Evolutionary conservation across 2,888 invertebrate genomes (phyloP).

Genomic region (Phortica magna): DNA sequence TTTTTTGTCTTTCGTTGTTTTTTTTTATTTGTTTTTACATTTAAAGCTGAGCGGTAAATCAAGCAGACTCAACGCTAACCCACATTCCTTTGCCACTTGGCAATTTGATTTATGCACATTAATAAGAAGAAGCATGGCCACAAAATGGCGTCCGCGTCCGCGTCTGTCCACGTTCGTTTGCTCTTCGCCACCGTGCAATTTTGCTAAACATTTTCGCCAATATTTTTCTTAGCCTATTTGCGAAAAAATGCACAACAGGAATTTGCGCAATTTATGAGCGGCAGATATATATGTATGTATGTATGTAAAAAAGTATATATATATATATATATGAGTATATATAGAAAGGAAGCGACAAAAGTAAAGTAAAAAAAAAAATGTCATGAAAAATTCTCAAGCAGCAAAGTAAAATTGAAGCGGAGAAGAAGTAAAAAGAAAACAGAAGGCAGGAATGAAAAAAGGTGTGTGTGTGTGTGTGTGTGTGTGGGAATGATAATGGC

Average conservation of each 20-base stretch:
- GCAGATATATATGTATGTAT: slow-evolving; percentile 3
- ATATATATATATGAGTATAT: neutral
- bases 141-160: neutral
- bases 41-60: neutral
- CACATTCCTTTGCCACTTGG: neutral
- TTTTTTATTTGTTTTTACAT: neutral
- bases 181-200: slow-evolving; percentile 42
- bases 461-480: neutral
- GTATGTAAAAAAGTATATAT: too few relatives aligned
- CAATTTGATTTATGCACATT: slow-evolving; percentile 28
- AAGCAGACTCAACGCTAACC: neutral
- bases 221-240: slow-evolving; percentile 16
- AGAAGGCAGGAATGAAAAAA: neutral
- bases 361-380: slow-evolving; percentile 60
- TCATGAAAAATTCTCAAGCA: slow-evolving; percentile 24
- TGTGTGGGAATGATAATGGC: neutral
- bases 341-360: slow-evolving; percentile 17
- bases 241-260: slow-evolving; percentile 55
- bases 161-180: neutral
- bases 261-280: slow-evolving; percentile 68
- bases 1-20: neutral
- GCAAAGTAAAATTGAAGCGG: slow-evolving; percentile 2
- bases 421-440: neutral
- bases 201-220: neutral
- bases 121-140: neutral